A percentile compares a stretch with the other conserved stretches of the same genome.
These are phyloP conservation scores for Mactromeris polynyma DNA, from an alignment of 2,888 invertebrate genomes.

Conservation along the genomic window DNA sequence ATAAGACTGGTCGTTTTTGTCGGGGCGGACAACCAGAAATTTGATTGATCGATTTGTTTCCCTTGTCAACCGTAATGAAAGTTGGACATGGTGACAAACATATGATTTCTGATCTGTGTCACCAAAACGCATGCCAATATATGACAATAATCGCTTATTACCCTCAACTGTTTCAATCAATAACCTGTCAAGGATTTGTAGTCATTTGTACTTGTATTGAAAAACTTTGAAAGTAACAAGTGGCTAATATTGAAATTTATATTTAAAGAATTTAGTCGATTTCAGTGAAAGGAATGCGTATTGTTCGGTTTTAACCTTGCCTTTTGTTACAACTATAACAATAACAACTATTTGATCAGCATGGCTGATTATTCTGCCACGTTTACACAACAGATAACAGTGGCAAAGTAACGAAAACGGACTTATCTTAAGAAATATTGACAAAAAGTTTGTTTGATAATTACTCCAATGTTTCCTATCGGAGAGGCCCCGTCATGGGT, in stretches of 20 bases:
- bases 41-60: too few relatives aligned
- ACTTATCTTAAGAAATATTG: slow-evolving; percentile 10
- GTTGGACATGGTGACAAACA: neutral
- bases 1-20: too few relatives aligned
- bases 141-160: neutral
- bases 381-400: slow-evolving; percentile 9
- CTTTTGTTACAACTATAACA: neutral
- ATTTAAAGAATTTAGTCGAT: neutral
- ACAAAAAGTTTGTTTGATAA: neutral
- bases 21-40: too few relatives aligned
- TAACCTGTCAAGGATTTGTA: neutral
- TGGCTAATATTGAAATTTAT: neutral
- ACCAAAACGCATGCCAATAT: neutral
- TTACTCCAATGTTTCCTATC: neutral
- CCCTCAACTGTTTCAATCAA: neutral
- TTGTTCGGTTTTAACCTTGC: neutral
- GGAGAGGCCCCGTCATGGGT: neutral
- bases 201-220: neutral
- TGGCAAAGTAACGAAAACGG: slow-evolving; percentile 7
- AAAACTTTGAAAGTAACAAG: neutral
- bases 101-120: neutral
- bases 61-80: too few relatives aligned
- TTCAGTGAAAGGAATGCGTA: neutral
- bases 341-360: slow-evolving; percentile 12
- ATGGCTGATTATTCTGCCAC: slow-evolving; percentile 25